A percentile compares a stretch with the other conserved stretches of the same genome.
phyloP scores from a whole-genome alignment of 2,888 invertebrate species.

The Ormyrus nitidulus region DNA sequence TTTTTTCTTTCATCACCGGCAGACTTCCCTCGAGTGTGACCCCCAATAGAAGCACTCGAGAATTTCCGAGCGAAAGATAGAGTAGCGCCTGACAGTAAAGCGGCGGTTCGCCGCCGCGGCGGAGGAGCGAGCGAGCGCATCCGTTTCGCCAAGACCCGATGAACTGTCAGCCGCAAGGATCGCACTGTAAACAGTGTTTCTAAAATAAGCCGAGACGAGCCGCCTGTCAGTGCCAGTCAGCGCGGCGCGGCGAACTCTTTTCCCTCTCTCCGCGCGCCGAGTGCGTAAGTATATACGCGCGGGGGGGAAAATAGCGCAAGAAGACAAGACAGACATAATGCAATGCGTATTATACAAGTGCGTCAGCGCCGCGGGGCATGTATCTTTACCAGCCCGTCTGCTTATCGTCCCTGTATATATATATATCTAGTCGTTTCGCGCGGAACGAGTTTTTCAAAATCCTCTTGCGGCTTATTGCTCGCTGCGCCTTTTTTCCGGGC shows the following conservation, averaged over 20 bases:
- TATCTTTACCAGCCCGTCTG: no score
- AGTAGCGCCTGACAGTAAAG: background rate
- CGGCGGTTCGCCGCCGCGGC: constrained; percentile 2
- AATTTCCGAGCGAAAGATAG: background rate
- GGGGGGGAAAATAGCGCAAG: constrained; percentile 8
- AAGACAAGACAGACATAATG: constrained; percentile 17
- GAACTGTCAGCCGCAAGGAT: constrained; percentile 58
- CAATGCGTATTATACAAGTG: background rate
- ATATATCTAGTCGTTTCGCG: no score
- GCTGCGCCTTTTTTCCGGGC: no score
- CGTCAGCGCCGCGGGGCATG: background rate
- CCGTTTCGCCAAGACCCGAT: constrained; percentile 51
- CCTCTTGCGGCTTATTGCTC: background rate
- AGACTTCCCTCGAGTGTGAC: background rate
- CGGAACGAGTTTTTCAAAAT: constrained; percentile 1
- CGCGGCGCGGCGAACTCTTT: constrained; percentile 31
- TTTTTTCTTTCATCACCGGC: no score
- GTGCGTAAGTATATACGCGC: background rate
- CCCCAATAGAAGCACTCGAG: background rate
- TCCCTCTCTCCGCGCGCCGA: background rate
- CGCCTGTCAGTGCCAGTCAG: constrained; percentile 57
- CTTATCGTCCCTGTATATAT: no score
- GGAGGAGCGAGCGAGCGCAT: constrained; percentile 11
- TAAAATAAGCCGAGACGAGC: constrained; percentile 52
- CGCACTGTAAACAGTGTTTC: constrained; percentile 54